These are phyloP conservation scores for Gorsachius magnificus DNA, from an alignment of 2,797 vertebrate genomes.

Conservation along the genomic window DNA sequence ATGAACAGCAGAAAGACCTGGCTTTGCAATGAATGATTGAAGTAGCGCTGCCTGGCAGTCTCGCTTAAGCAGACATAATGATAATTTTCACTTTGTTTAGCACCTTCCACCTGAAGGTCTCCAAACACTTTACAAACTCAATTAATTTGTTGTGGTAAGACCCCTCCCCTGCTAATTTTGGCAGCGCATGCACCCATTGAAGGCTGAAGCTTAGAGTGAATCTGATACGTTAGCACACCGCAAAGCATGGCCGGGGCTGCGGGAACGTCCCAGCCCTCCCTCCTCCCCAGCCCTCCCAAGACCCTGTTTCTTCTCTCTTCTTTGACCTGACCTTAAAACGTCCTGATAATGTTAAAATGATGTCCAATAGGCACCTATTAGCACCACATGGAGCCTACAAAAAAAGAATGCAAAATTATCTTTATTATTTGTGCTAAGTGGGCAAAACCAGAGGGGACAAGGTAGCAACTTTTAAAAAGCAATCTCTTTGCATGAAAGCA, in stretches of 20 bases:
- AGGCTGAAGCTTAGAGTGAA: background rate
- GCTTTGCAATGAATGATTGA: background rate
- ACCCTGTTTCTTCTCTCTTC: background rate
- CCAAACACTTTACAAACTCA: background rate
- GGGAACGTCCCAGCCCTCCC: background rate
- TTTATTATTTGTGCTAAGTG: background rate
- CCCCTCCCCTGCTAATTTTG: background rate
- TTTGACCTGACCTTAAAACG: background rate
- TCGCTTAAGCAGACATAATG: background rate
- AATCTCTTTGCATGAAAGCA: background rate
- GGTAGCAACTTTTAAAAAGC: background rate
- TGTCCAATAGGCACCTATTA: background rate
- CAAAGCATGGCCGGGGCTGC: background rate
- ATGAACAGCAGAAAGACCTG: background rate
- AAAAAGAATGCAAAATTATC: background rate
- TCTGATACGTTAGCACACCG: background rate
- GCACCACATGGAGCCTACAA: background rate
- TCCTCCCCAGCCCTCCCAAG: background rate
- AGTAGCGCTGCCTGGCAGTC: background rate
- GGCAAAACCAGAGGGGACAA: background rate
- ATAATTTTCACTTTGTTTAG: slow-evolving; percentile 8
- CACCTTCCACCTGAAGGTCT: background rate
- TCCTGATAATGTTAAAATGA: background rate
- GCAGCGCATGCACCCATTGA: background rate
- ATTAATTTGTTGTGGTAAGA: background rate